Conservation (phyloP, 2,888 invertebrate species). For the Bedellia somnulentella region DNA sequence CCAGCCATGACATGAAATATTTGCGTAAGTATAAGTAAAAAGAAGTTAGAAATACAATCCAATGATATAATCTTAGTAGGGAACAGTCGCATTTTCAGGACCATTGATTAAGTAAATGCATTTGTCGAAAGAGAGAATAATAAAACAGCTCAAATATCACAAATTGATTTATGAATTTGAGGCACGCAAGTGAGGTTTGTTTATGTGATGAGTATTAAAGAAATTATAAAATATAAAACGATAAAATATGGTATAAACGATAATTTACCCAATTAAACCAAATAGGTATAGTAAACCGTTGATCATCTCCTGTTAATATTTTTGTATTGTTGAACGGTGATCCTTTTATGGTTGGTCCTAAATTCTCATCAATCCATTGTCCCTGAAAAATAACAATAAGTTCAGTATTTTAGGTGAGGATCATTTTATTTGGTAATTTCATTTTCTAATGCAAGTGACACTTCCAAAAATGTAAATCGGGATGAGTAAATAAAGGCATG, state of each 20-base stretch:
- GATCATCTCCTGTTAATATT: constrained; percentile 78
- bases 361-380: constrained; percentile 68
- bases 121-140: no score
- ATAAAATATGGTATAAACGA: background rate
- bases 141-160: no score
- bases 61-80: no score
- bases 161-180: no score
- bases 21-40: no score
- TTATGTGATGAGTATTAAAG: no score
- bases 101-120: no score
- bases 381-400: constrained; percentile 44
- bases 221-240: no score
- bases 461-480: background rate
- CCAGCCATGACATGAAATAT: no score
- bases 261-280: constrained; percentile 64
- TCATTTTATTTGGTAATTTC: background rate
- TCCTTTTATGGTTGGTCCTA: constrained; percentile 73
- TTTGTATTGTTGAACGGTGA: constrained; percentile 59
- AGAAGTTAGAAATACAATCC: no score
- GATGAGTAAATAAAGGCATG: constrained; percentile 2
- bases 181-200: no score
- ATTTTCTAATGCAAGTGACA: background rate
- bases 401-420: background rate
- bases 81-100: no score
- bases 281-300: constrained; percentile 65